A percentile compares a stretch with the other conserved stretches of the same genome.
Evolutionary conservation across 2,113 vertebrate species (phyloP).

Genomic region (Ranitomeya variabilis): DNA sequence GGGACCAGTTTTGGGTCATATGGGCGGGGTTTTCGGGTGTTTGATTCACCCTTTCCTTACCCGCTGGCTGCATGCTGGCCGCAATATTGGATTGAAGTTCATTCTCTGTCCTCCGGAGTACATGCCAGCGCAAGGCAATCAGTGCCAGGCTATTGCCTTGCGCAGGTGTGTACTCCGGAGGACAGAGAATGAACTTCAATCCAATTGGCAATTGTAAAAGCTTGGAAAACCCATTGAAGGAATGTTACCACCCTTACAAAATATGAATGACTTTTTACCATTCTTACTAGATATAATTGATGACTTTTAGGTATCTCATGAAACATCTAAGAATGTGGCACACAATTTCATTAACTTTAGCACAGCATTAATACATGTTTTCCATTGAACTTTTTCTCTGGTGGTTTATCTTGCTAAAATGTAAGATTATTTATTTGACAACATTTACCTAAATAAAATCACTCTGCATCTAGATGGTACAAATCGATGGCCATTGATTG

Average conservation of each 20-base stretch:
- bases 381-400: background rate
- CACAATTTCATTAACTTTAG: background rate
- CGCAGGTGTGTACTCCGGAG: no score
- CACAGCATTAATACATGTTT: background rate
- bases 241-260: background rate
- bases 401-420: slow-evolving; percentile 48
- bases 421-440: slow-evolving; percentile 48
- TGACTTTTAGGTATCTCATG: background rate
- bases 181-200: no score
- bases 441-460: slow-evolving; percentile 49
- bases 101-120: no score
- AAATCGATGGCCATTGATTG: slow-evolving; percentile 61
- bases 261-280: background rate
- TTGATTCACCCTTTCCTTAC: no score
- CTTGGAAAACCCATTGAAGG: background rate
- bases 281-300: background rate
- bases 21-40: no score
- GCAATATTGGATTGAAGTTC: no score
- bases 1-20: no score
- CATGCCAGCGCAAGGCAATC: no score
- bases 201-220: no score
- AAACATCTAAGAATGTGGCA: background rate
- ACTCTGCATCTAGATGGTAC: slow-evolving; percentile 60
- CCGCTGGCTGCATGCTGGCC: no score
- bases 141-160: no score